These are phyloP conservation scores for Danionella cerebrum DNA, from an alignment of 2,113 vertebrate species.

Conservation along the genomic window DNA sequence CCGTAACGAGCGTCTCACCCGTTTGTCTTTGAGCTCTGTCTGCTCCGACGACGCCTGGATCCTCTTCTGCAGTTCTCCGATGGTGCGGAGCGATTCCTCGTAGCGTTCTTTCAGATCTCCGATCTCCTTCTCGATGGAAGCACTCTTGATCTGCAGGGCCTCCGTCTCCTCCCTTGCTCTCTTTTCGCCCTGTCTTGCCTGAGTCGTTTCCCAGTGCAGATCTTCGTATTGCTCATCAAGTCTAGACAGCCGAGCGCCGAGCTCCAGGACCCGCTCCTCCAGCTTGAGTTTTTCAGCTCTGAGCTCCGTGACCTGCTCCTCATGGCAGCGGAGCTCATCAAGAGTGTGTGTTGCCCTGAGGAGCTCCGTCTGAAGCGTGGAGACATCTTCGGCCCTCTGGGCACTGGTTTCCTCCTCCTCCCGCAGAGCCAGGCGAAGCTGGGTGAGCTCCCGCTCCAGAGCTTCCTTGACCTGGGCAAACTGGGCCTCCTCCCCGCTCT, in stretches of 20 bases:
- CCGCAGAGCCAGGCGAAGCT: slow-evolving; percentile 51
- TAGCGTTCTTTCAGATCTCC: slow-evolving; percentile 82
- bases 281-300: slow-evolving; percentile 65
- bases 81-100: slow-evolving; percentile 77
- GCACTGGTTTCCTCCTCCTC: slow-evolving; percentile 71
- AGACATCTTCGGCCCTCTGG: slow-evolving; percentile 58
- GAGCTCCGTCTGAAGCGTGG: slow-evolving; percentile 69
- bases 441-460: slow-evolving; percentile 60
- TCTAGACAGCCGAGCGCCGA: slow-evolving; percentile 60
- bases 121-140: slow-evolving; percentile 80
- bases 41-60: slow-evolving; percentile 86
- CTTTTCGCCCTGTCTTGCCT: slow-evolving; percentile 63
- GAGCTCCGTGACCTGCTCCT: slow-evolving; percentile 65
- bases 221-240: slow-evolving; percentile 65
- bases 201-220: slow-evolving; percentile 58
- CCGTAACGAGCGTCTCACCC: slow-evolving; percentile 62
- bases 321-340: slow-evolving; percentile 60
- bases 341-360: slow-evolving; percentile 63
- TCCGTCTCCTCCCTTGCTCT: slow-evolving; percentile 67
- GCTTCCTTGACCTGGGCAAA: slow-evolving; percentile 53
- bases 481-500: slow-evolving; percentile 50
- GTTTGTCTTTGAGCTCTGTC: slow-evolving; percentile 90
- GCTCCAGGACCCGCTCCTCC: slow-evolving; percentile 64
- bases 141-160: slow-evolving; percentile 63
- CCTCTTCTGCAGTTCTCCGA: slow-evolving; percentile 80